Conservation (phyloP, 2,113 vertebrate genomes). For the Benitochromis conjunctus region DNA sequence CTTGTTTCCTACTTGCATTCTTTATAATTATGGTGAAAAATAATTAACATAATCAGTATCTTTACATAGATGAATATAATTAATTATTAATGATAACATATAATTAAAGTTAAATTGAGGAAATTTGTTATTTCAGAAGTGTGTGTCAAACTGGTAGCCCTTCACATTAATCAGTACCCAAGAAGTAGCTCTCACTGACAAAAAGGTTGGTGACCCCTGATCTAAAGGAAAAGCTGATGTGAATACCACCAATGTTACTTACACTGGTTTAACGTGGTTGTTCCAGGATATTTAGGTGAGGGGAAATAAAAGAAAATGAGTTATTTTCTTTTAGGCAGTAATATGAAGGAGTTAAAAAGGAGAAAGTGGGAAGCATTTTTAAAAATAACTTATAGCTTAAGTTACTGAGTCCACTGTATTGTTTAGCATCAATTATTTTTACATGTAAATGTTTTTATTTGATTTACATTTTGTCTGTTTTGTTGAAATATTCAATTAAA, state of each 20-base stretch:
- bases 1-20: too few relatives aligned
- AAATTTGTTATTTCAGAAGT: too few relatives aligned
- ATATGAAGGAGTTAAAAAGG: neutral
- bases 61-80: too few relatives aligned
- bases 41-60: too few relatives aligned
- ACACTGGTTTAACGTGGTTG: neutral
- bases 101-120: too few relatives aligned
- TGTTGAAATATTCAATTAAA: neutral
- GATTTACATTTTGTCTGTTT: neutral
- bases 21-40: too few relatives aligned
- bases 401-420: neutral
- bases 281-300: neutral
- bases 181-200: too few relatives aligned
- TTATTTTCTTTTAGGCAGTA: neutral
- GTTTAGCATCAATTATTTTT: neutral
- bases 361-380: neutral
- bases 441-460: neutral
- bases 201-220: too few relatives aligned
- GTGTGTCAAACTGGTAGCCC: too few relatives aligned
- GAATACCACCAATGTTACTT: neutral
- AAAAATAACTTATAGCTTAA: neutral
- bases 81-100: too few relatives aligned
- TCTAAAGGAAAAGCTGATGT: fast-evolving
- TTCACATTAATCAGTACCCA: too few relatives aligned
- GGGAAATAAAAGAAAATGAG: neutral